Evolutionary conservation across 1,140 invertebrate species (phyloP), one percentile per base, ranked within the genome.

Genomic region (Drosophila sturtevanti): DNA sequence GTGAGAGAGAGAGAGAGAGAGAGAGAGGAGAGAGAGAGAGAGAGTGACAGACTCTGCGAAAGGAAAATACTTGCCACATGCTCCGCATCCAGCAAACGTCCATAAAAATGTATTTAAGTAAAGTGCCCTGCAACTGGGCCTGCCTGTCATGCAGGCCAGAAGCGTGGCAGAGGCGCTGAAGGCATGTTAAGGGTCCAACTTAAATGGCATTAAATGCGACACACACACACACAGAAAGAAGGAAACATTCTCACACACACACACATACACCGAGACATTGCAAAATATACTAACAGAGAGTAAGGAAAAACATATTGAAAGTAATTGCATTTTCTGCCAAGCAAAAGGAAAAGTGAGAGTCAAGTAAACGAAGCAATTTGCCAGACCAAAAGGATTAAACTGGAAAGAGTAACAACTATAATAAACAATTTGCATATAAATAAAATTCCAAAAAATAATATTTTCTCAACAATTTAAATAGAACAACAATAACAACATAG

Each of bases 41-140:
- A 18, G 1, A 9, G 18, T 9, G 18, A 6, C n/a, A n/a, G n/a
- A n/a, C n/a, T n/a, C n/a, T n/a, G 41, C 7, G 41, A 21, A 31
- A 31, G 27, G 11, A 63, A 35, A 41, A 52, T 24, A 63, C 44
- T 18, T 22, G 4, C 34, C 31, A 54, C 16, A 27, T 34, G 10
- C 18, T 7, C 9, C 34, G 0, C 9, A 9, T 10, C 4, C 59
- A 51, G 37, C 24, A 61, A 44, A 34, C 54, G 67, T 65, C 60
- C 64, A 86, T 86, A 79, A 87, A 86, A 79, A 52, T 74, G 79
- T 82, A 70, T 77, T 79, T 68, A 65, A 79, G 44, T 79, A 79
- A 87, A 86, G 82, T 87, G 81, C 62, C 82, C 69, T 35, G 63
- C 66, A 74, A 58, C 63, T 69, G 67, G 38, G 41, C 41, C 41